Evolutionary conservation across 1,140 invertebrate genomes (phyloP), one percentile per base, ranked within the genome.

Genomic region (Bilobella aurantiaca): DNA sequence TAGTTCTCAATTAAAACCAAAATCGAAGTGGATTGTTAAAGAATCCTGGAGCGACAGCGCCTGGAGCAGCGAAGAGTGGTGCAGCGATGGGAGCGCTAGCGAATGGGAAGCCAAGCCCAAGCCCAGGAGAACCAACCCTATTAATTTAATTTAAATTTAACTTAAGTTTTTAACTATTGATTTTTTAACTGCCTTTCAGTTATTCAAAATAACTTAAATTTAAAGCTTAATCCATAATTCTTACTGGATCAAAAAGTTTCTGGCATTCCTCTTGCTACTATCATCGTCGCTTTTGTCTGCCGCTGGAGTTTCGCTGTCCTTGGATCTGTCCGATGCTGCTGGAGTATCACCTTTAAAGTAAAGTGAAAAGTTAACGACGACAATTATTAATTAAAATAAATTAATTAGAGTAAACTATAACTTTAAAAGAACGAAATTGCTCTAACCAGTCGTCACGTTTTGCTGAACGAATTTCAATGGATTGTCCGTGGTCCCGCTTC

Each of bases 21-120:
- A 53, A 53, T 23, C 49, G 49, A 53, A 53, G 49, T 53, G 49
- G 49, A 23, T 12, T 53, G 23, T 42, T 53, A 23, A 53, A 53
- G 12, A 12, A 12, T 8, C 49, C 49, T 53, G 49, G 49, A 23
- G 49, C 34, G 18, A 42, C 8, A 8, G 34, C 8, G 18, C 34
- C 49, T 53, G 49, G 49, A 5, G 14, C 49, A 16, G 8, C 49
- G 49, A 53, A 23, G 25, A 53, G 25, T 53, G 49, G 49, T 14
- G 12, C 49, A 18, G n/a, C n/a, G n/a, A n/a, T n/a, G n/a, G 49
- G 49, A 18, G 14, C 49, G 5, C 23, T 23, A 23, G 25, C 5
- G 12, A 53, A 53, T 16, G 49, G 49, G 3, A 53, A 16, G 5
- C 49, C 49, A 53, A 53, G 25, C 25, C 49, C 49, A 5, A 53